Evolutionary conservation across 92 coral and sea anemone species (phyloP), one percentile per base, ranked within the genome.

Genomic region (Paragorgia papillata): DNA sequence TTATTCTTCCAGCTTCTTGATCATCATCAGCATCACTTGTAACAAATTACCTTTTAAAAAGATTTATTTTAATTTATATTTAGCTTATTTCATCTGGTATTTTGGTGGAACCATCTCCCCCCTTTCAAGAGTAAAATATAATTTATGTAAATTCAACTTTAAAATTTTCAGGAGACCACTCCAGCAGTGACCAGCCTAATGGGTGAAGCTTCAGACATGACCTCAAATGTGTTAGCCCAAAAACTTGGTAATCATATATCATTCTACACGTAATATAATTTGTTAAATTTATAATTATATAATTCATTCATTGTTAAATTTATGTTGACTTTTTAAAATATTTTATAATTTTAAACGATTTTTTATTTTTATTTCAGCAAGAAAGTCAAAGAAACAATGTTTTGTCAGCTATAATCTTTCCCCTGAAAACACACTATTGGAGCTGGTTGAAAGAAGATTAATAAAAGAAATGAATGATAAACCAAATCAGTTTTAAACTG

Each of bases 371-470:
- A 19, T 81, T 65, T 63, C 85, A 94, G 98, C 98, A 35, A 94
- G 82, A 83, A 88, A 84, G 75, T 91, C 96, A 25, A 84, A 86
- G 62, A 94, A 91, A 57, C 98, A 94, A 62, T 88, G 96, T 62
- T 94, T 89, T 85, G 90, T 94, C 32, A 94, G 98, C 74, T 87
- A 84, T 73, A 94, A 87, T 66, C 59, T 87, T 29, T 84, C 92
- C 58, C 54, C 89, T 58, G 91, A 84, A 44, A 89, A 79, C 74
- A 68, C 43, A 41, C 85, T 85, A 48, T 64, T 91, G 79, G 44
- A 66, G 13, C 83, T 84, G 69, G 95, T 91, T 43, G 98, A 94
- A 63, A 82, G 82, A 65, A 85, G 92, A 43, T 74, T 94, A 33
- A 79, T 71, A 41, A 85, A 91, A 81, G 97, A 94, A 53, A 88